Conservation (phyloP, 2,113 vertebrate species). For the Rhinolophus ferrumequinum region DNA sequence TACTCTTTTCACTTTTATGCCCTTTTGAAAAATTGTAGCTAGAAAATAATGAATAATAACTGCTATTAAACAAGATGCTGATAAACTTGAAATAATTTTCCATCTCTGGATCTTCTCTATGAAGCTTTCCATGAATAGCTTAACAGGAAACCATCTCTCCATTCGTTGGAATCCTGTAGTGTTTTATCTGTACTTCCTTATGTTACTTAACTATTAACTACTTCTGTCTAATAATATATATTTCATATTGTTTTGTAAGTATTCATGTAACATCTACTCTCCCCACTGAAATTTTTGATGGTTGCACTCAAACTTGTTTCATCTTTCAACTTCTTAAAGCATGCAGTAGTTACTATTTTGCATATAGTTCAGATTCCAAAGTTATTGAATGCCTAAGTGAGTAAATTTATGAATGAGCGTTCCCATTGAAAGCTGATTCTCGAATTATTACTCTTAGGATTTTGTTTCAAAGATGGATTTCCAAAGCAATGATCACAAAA, state of each 20-base stretch:
- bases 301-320: background rate
- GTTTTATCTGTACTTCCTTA: conserved; percentile 21
- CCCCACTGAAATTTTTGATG: background rate
- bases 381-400: background rate
- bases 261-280: background rate
- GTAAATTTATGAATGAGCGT: background rate
- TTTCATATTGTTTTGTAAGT: background rate
- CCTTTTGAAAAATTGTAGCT: conserved; percentile 28
- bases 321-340: conserved; percentile 45
- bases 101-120: background rate
- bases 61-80: conserved; percentile 1
- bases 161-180: background rate
- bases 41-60: conserved; percentile 22
- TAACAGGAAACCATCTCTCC: conserved; percentile 24
- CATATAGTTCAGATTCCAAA: conserved; percentile 20
- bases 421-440: conserved; percentile 45
- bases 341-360: background rate
- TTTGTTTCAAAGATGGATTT: conserved; percentile 70
- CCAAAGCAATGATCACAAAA: conserved; percentile 28
- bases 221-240: background rate
- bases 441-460: conserved; percentile 14
- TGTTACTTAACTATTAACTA: conserved; percentile 24
- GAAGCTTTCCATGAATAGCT: conserved; percentile 31
- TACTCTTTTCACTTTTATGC: background rate
- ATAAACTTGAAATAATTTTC: conserved; percentile 10